Percentiles rank a stretch among this genome's conserved stretches.
Conservation (phyloP, 2,888 invertebrate species). For the Ischnura elegans region DNA sequence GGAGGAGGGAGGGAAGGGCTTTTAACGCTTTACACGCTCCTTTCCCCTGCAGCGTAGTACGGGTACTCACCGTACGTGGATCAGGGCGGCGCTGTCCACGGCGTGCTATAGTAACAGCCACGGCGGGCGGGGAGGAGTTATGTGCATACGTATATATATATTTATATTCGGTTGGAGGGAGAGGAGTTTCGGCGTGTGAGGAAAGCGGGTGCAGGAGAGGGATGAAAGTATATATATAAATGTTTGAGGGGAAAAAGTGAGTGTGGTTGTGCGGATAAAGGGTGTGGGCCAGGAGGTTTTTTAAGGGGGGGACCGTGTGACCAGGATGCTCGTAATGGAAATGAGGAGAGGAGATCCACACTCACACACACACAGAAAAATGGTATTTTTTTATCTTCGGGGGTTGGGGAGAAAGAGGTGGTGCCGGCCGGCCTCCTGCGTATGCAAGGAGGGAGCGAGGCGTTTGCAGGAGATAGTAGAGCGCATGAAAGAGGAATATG, state of each 20-base stretch:
- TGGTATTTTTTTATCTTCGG: neutral
- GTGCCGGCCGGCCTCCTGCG: neutral
- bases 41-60: constrained; percentile 61
- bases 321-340: constrained; percentile 26
- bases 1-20: neutral
- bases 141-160: neutral
- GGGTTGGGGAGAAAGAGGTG: neutral
- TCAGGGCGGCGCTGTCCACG: constrained; percentile 66
- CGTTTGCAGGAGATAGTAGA: constrained; percentile 21
- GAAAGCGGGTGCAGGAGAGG: neutral
- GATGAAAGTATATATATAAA: neutral
- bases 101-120: constrained; percentile 63
- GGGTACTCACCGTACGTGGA: constrained; percentile 67
- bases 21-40: constrained; percentile 59
- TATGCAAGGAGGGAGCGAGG: neutral
- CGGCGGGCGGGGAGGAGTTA: neutral
- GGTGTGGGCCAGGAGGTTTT: neutral
- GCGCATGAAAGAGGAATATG: constrained; percentile 24
- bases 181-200: neutral
- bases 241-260: neutral
- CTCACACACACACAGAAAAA: too few relatives aligned
- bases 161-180: constrained; percentile 13
- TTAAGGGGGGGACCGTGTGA: neutral
- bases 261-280: neutral
- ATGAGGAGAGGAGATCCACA: neutral